Base-by-base conservation (phyloP, 2,113 vertebrate species). In the Triplophysa dalaica region DNA sequence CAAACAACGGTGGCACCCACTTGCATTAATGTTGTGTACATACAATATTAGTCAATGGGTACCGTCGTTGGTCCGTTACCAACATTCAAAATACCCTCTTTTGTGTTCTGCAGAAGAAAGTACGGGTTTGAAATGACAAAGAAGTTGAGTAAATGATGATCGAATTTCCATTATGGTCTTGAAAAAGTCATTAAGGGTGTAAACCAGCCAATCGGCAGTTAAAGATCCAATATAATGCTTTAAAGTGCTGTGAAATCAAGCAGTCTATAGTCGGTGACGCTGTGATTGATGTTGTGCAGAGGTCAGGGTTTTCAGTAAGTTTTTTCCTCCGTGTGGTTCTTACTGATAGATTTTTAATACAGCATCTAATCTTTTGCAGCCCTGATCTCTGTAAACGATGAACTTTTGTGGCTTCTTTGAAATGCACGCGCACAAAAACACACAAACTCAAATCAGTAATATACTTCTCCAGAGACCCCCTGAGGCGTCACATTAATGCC, bases 361-460 rank as follows among this genome's bases (percentile, higher is more conserved):
- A 33, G 73, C 82, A 77, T 70, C 43, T 86, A 84, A 85, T 85
- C 80, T 82, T 75, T 38, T 78, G 84, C 38, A 75, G 70, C 81
- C 77, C 82, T 78, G 70, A 82, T 82, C 77, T 88, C 84, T 85
- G 77, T 86, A 82, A 89, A 88, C 83, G 80, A 78, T 74, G 76
- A 83, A 82, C 77, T 84, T 83, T 78, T 16, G 43, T 48, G 61
- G 82, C 48, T 83, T 79, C 52, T n/a, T 17, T 56, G 52, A 56
- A 19, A 56, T 7, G 16, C 52, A 56, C 52, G n/a, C 52, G 19
- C 16, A 33, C 33, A 2, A 29, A 33, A 24, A 24, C 24, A 24
- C 24, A 24, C 8, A 21, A 8, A 75, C 33, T 73, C 68, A 62
- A 17, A 24, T 72, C 82, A 66, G 50, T 77, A 33, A 38, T 38